Base-by-base conservation (phyloP, 92 coral and sea anemone genomes). In the Chrysogorgia sp. region DNA sequence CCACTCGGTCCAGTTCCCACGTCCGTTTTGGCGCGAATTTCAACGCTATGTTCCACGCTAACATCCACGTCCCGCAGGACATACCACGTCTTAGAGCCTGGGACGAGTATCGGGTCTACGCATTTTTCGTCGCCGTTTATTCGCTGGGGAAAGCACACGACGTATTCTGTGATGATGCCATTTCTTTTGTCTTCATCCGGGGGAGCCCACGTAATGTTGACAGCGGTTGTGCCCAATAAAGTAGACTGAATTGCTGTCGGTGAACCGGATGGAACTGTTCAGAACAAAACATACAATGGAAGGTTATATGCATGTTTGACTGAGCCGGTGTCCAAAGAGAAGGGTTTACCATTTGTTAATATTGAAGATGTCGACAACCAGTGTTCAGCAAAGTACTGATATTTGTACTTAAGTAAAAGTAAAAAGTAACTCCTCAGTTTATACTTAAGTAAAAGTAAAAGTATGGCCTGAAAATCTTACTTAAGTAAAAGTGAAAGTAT, bases 161-260 rank as follows among this genome's bases (percentile, higher is more conserved):
- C 34, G 71, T 96, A 96, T 1, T 87, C 91, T 1, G 58, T 58
- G 31, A 96, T 75, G 7, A 62, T 84, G 3, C 99, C 99, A 59
- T 89, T 87, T 59, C 97, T 79, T 67, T 85, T 81, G 92, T 96
- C 92, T 66, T 76, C 77, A 24, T 87, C 87, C 0, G 97, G 97
- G 13, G 88, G 89, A 41, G 86, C 45, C 99, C 99, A 96, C 74
- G 91, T 87, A 70, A 96, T 91, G 19, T 82, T 83, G 56, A 92
- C 81, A 35, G 76, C 79, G 30, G 96, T 89, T n/a, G 97, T 58
- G 9, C 65, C 79, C 48, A 72, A 0, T 43, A 72, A 72, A 28
- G 33, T 56, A 10, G 37, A 52, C 24, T 34, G 12, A 9, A 72
- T 56, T 2, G 48, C 29, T 10, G 65, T 72, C 19, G 79, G 79